Evolutionary conservation across 1,140 invertebrate genomes (phyloP), one percentile per base, ranked within the genome.

Genomic region (Drosophila aff.): DNA sequence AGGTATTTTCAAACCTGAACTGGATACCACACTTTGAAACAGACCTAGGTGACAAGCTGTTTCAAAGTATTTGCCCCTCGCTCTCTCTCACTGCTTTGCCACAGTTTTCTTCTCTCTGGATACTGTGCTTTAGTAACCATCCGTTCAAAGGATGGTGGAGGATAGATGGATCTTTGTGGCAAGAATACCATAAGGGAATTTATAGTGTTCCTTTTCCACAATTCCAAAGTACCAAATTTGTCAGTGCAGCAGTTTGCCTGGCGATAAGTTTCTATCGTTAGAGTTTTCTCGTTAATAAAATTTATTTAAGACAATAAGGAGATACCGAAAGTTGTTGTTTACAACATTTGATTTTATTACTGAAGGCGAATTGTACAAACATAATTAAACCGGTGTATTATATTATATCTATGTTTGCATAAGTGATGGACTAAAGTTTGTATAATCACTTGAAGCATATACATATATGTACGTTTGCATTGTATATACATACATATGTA

Each of bases 371-470:
- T 8, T 33, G n/a, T 55, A 5, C 7, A 38, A 23, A 38, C 23
- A 16, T 38, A 23, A 55, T 23, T 23, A 8, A 38, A 3, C 6
- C 52, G 33, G 52, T 38, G 8, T 55, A 16, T 38, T 55, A 23
- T 23, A 38, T 23, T 38, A 21, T 1, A 55, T 23, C 10, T 40
- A 23, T 23, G 21, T 38, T 55, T 16, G 9, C 33, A 38, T 40
- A 55, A 55, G 21, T 16, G 21, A 55, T 23, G 33, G 9, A 8
- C 18, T 38, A 11, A 55, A 55, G n/a, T 55, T 55, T 23, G 33
- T 16, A 23, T 55, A 55, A 38, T 55, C 52, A 23, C 10, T 55
- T 55, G 7, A 55, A 36, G 18, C 18, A 36, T 53, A 33, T 33
- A n/a, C 6, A 13, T 53, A 9, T 33, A 31, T 31, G 28, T 31